Evolutionary conservation across 1,140 invertebrate genomes (phyloP).

Genomic region (Metopolophium dirhodum): DNA sequence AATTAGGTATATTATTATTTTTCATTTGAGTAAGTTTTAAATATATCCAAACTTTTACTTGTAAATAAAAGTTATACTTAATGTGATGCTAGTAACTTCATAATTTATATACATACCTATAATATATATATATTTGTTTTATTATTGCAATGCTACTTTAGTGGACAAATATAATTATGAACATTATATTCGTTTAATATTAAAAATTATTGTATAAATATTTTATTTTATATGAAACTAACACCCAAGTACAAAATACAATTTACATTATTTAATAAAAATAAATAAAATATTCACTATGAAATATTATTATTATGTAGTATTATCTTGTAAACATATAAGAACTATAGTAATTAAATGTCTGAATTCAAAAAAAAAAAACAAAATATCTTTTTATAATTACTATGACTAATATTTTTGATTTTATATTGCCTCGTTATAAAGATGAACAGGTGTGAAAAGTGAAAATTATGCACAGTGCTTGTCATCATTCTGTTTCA

Average conservation of each 20-base stretch:
- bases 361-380: not conserved
- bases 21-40: slow-evolving; percentile 4
- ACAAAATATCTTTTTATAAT: not conserved
- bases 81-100: not conserved
- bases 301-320: not conserved
- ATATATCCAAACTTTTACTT: slow-evolving; percentile 21
- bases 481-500: not conserved
- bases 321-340: not conserved
- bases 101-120: not conserved
- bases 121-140: not conserved
- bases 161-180: not conserved
- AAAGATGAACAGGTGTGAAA: not conserved
- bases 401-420: not conserved
- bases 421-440: not conserved
- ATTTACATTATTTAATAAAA: too few species aligned
- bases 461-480: not conserved
- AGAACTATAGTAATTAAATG: not conserved
- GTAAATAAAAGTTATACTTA: slow-evolving; percentile 1
- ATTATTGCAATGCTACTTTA: not conserved
- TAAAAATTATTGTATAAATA: not conserved
- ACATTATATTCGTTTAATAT: not conserved
- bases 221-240: not conserved
- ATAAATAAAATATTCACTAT: not conserved
- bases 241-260: too few species aligned
- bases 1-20: not conserved